Evolutionary conservation across 2,888 invertebrate genomes (phyloP).

Genomic region (Tuta absoluta): DNA sequence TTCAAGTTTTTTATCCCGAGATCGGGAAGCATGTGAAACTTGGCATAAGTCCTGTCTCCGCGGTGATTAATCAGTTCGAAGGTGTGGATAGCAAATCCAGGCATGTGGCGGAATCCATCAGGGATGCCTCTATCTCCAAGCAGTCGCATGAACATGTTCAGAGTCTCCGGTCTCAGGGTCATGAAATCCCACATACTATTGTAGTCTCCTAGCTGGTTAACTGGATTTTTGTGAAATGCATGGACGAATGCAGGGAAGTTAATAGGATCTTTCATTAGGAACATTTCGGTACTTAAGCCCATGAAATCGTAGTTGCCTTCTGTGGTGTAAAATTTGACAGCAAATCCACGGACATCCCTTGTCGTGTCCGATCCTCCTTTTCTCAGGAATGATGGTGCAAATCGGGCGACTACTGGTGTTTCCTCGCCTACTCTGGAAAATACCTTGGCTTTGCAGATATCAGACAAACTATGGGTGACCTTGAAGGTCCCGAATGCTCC

Average conservation of each 20-base stretch:
- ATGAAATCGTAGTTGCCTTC: slow-evolving; percentile 95
- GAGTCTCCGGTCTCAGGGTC: slow-evolving; percentile 89
- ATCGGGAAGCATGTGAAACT: slow-evolving; percentile 94
- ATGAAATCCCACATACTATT: slow-evolving; percentile 97
- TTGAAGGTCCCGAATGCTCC: slow-evolving; percentile 93
- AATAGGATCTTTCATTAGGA: slow-evolving; percentile 92
- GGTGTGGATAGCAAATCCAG: slow-evolving; percentile 95
- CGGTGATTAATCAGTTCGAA: slow-evolving; percentile 90
- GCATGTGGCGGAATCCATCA: slow-evolving; percentile 93
- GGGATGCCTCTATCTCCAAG: slow-evolving; percentile 95
- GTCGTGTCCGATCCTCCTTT: slow-evolving; percentile 92
- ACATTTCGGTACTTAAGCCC: slow-evolving; percentile 93
- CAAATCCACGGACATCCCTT: slow-evolving; percentile 93
- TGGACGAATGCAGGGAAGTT: slow-evolving; percentile 95
- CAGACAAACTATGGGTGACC: slow-evolving; percentile 89
- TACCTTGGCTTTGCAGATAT: slow-evolving; percentile 87
- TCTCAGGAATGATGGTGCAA: slow-evolving; percentile 91
- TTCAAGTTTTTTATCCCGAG: slow-evolving; percentile 90
- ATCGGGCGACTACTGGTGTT: slow-evolving; percentile 88
- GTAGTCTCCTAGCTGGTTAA: slow-evolving; percentile 89
- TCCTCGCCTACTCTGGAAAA: slow-evolving; percentile 88
- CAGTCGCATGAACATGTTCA: slow-evolving; percentile 90
- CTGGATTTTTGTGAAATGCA: slow-evolving; percentile 95
- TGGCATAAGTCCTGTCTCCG: slow-evolving; percentile 86
- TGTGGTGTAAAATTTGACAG: slow-evolving; percentile 94